Percentiles rank a stretch among this genome's conserved stretches.
Evolutionary conservation across 37 sponge, comb jelly and placozoan species (phyloP).

Genomic region (Spongia lamella): DNA sequence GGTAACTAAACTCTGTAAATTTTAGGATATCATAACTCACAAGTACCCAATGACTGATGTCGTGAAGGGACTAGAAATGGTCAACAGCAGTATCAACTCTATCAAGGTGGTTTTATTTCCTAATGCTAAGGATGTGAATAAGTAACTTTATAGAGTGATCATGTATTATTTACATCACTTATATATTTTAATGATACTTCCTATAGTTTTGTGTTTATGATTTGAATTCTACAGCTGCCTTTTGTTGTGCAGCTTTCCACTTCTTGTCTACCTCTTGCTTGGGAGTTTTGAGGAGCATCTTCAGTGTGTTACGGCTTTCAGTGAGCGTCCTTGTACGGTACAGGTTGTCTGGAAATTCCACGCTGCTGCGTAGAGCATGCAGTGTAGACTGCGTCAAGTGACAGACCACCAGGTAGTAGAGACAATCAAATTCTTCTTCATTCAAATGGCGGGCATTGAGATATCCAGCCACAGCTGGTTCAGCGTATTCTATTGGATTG

Average conservation of each 20-base stretch:
- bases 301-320: slow-evolving; percentile 2
- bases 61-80: slow-evolving; percentile 64
- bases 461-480: slow-evolving; percentile 36
- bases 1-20: no score
- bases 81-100: slow-evolving; percentile 66
- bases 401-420: slow-evolving; percentile 38
- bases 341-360: background rate
- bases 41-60: slow-evolving; percentile 47
- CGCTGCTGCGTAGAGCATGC: background rate
- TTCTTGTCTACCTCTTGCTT: slow-evolving; percentile 18
- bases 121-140: background rate
- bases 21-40: slow-evolving; percentile 72
- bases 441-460: slow-evolving; percentile 10
- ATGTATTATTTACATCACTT: no score
- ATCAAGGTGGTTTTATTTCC: slow-evolving; percentile 75
- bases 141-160: no score
- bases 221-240: no score
- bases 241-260: no score
- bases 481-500: slow-evolving; percentile 28
- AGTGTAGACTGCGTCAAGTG: slow-evolving; percentile 24
- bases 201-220: no score
- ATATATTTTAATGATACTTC: no score
- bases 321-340: background rate
- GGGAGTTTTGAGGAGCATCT: background rate
- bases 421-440: slow-evolving; percentile 25